Conservation (phyloP, 2,797 vertebrate genomes). For the Hephaestus fuliginosus region DNA sequence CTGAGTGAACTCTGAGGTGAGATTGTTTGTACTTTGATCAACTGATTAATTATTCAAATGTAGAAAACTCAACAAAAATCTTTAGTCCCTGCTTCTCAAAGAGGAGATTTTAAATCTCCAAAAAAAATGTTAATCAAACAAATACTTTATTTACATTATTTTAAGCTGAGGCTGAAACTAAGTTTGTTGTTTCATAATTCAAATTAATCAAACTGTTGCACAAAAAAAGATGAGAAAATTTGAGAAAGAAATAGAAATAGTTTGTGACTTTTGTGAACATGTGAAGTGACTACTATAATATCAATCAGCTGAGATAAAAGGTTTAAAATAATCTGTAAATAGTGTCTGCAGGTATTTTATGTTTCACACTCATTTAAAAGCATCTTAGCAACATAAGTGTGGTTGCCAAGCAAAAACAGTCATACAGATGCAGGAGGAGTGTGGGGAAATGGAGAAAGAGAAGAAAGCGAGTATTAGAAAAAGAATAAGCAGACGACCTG, state of each 20-base stretch:
- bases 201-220: not conserved
- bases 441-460: not conserved
- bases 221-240: no score
- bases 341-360: not conserved
- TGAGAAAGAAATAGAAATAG: no score
- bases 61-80: no score
- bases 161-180: not conserved
- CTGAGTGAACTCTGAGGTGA: no score
- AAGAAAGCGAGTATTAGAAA: not conserved
- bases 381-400: not conserved
- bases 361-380: not conserved
- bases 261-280: no score
- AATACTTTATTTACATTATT: no score
- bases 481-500: not conserved
- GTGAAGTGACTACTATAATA: no score
- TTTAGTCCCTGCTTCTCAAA: not conserved
- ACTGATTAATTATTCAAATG: no score
- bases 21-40: no score
- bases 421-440: not conserved
- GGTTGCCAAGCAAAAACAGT: slow-evolving; percentile 12
- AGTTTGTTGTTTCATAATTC: not conserved
- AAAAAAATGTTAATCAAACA: no score
- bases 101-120: not conserved
- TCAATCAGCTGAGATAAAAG: not conserved
- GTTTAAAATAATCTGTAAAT: not conserved